Percentiles rank a stretch among this genome's conserved stretches.
phyloP scores from a whole-genome alignment of 2,888 invertebrate genomes.

The Lymantria monacha region DNA sequence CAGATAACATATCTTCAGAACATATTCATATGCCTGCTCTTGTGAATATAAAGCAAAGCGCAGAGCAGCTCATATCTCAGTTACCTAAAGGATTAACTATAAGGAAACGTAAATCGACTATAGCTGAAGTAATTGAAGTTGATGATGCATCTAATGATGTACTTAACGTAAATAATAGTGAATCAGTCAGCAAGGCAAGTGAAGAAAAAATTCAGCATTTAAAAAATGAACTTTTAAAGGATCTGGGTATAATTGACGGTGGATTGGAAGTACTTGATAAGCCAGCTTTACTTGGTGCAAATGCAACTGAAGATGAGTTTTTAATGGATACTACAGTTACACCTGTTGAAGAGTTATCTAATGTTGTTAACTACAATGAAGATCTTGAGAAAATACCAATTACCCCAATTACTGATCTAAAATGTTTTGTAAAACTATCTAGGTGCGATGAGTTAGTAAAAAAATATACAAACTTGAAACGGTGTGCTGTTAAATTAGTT shows the following conservation, averaged over 20 bases:
- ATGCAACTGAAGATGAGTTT: slow-evolving; percentile 1
- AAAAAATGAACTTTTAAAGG: slow-evolving; percentile 43
- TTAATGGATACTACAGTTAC: background rate
- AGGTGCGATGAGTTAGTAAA: slow-evolving; percentile 52
- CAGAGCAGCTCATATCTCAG: background rate
- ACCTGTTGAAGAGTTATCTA: background rate
- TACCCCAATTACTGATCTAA: background rate
- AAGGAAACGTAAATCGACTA: background rate
- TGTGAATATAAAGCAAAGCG: background rate
- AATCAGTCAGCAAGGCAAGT: background rate
- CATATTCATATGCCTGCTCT: background rate
- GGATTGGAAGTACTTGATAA: background rate
- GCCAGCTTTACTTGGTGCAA: background rate
- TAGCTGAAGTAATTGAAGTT: slow-evolving; percentile 46
- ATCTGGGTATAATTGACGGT: slow-evolving; percentile 36
- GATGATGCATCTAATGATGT: slow-evolving; percentile 58
- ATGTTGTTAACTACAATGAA: background rate
- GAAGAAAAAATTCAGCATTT: slow-evolving; percentile 37
- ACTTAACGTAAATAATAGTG: slow-evolving; percentile 5
- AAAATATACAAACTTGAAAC: slow-evolving; percentile 38
- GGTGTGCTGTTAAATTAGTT: slow-evolving; percentile 46
- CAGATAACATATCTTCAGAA: background rate
- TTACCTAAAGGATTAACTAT: background rate
- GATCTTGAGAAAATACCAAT: background rate
- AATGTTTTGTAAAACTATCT: slow-evolving; percentile 44